Percentiles rank a stretch among this genome's conserved stretches.
These are phyloP conservation scores for Tauraco erythrolophus DNA, from an alignment of 2,113 vertebrate genomes.

Conservation along the genomic window DNA sequence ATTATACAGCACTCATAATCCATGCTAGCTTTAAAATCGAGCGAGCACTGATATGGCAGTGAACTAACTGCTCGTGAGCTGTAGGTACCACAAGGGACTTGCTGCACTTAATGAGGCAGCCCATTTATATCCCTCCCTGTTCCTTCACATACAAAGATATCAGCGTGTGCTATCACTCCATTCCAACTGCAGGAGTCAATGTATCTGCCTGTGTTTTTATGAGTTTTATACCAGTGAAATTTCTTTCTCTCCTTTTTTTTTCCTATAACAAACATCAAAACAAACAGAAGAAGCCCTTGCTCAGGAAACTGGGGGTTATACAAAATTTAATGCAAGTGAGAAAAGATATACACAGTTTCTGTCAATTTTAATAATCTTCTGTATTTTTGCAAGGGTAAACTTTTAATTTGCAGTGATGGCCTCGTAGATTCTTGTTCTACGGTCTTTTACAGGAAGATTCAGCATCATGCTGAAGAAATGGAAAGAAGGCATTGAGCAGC, in stretches of 20 bases:
- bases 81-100: not conserved
- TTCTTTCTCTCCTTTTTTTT: not conserved
- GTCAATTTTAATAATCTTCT: not conserved
- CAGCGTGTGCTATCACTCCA: not conserved
- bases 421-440: not conserved
- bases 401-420: not conserved
- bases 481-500: not conserved
- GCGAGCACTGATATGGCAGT: not conserved
- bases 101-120: not conserved
- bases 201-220: not conserved
- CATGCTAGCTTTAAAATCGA: not conserved
- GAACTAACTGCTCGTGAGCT: not conserved
- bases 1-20: not conserved
- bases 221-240: not conserved
- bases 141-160: not conserved
- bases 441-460: not conserved
- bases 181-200: not conserved
- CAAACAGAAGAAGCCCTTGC: not conserved
- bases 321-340: not conserved
- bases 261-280: not conserved
- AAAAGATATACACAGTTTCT: not conserved
- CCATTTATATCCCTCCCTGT: not conserved
- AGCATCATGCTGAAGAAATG: not conserved
- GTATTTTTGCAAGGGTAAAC: not conserved
- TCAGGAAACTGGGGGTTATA: not conserved